Evolutionary conservation across 1,140 invertebrate species (phyloP), one percentile per base, ranked within the genome.

Genomic region (Archegozetes longisetosus): DNA sequence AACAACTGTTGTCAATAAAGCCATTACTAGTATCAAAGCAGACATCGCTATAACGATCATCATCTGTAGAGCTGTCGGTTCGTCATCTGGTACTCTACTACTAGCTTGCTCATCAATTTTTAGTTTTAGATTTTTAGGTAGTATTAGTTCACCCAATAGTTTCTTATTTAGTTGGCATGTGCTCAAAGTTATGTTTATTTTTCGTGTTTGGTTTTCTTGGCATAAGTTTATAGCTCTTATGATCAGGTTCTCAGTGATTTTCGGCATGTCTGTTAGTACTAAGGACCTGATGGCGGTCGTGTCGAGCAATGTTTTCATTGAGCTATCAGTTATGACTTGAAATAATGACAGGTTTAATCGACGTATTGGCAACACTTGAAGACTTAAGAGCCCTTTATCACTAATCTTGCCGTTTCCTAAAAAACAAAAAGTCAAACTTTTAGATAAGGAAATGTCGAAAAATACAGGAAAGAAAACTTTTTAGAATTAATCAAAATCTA

Each of bases 41-140:
- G 48, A 51, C 9, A 58, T 58, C 9, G 49, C 14, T 2, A 58
- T 58, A n/a, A 58, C 57, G 1, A 58, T 2, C 2, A 58, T 52
- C 57, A 58, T 58, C 32, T 58, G 57, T 13, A 58, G 12, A 27
- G 48, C 48, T 20, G 51, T 58, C 26, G 57, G 57, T 29, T 49
- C 57, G 3, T 40, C 17, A 23, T 58, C 48, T 14, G n/a, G n/a
- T 6, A 58, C 17, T 2, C 49, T 40, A 32, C 49, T 58, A 29
- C 57, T 47, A 51, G 46, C 26, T 49, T 51, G 46, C 28, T 27
- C 40, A 28, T 58, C 57, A 9, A 58, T 27, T n/a, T 51, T 9
- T 20, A 58, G n/a, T 6, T 9, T 1, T 24, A 58, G 23, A 46
- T 58, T 58, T 2, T 2, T 13, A n/a, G 57, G 57, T 17, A 17